A percentile compares a stretch with the other conserved stretches of the same genome.
Conservation (phyloP, 2,797 vertebrate genomes). For the Periophthalmus magnuspinnatus region DNA sequence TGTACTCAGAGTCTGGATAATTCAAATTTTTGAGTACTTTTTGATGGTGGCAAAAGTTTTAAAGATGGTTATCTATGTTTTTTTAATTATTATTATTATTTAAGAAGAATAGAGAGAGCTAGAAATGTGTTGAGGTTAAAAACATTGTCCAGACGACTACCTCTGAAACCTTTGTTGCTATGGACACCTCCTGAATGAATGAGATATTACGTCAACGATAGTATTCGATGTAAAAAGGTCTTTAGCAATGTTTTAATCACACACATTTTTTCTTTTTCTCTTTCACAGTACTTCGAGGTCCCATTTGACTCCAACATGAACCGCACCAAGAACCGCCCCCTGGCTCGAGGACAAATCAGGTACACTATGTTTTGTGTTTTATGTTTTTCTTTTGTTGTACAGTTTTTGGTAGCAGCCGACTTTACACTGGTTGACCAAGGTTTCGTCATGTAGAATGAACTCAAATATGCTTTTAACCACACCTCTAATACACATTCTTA, state of each 20-base stretch:
- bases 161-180: neutral
- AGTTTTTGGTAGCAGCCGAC: neutral
- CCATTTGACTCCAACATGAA: conserved; percentile 99
- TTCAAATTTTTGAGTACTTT: neutral
- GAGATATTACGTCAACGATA: too few species aligned
- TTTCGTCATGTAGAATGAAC: neutral
- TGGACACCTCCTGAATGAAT: too few species aligned
- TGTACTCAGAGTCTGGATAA: neutral
- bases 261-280: conserved; percentile 34
- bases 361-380: conserved; percentile 50
- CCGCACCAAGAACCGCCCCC: conserved; percentile 96
- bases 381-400: neutral
- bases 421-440: neutral
- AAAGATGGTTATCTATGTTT: neutral
- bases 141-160: neutral
- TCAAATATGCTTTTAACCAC: neutral
- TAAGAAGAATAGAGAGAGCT: neutral
- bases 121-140: neutral
- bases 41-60: neutral
- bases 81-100: neutral
- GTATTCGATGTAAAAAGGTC: neutral
- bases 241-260: neutral
- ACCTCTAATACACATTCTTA: conserved; percentile 4
- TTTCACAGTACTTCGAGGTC: conserved; percentile 94
- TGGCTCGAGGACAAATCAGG: conserved; percentile 98